Evolutionary conservation across 1,140 invertebrate species (phyloP).

Genomic region (Oscheius sp.): DNA sequence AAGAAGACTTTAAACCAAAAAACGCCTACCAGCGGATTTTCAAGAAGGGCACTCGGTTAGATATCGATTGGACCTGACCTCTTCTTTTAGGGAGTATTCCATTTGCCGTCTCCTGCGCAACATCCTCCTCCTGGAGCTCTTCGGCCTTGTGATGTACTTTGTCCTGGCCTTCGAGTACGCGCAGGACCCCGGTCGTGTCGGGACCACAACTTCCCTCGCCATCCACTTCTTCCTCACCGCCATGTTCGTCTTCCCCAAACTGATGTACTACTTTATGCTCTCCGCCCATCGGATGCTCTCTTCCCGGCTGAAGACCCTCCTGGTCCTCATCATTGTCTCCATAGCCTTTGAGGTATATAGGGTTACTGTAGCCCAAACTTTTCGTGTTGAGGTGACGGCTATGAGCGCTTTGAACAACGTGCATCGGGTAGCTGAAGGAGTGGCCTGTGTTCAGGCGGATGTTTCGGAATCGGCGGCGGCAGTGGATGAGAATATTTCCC

Average conservation of each 20-base stretch:
- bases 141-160: conserved; percentile 19
- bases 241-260: conserved; percentile 16
- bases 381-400: neutral
- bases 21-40: conserved; percentile 12
- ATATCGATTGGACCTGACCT: neutral
- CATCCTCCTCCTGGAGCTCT: conserved; percentile 7
- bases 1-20: neutral
- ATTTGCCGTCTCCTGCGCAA: neutral
- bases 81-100: neutral
- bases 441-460: conserved; percentile 26
- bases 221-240: conserved; percentile 15
- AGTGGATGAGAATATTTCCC: conserved; percentile 18
- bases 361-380: neutral
- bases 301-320: conserved; percentile 11
- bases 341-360: conserved; percentile 14
- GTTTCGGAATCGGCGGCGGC: conserved; percentile 10
- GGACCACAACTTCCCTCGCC: neutral
- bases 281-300: conserved; percentile 17
- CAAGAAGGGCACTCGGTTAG: conserved; percentile 5
- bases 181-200: conserved; percentile 1
- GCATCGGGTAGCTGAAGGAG: conserved; percentile 22
- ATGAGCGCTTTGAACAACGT: conserved; percentile 19
- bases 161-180: conserved; percentile 17
- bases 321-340: conserved; percentile 12
- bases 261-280: conserved; percentile 24